Evolutionary conservation across 1,140 invertebrate genomes (phyloP).

Genomic region (Megathymus violae): DNA sequence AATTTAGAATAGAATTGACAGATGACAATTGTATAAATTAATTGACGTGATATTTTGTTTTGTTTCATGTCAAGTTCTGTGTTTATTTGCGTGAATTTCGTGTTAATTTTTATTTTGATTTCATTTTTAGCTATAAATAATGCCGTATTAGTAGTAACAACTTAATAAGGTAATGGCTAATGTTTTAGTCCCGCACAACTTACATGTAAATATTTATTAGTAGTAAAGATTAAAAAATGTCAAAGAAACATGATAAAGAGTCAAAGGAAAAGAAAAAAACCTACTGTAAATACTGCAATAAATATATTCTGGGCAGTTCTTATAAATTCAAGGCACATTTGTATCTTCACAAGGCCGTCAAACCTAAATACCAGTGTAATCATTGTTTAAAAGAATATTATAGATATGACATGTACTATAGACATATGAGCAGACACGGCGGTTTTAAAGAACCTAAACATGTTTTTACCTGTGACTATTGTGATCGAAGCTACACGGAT

Average conservation of each 20-base stretch:
- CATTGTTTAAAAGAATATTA: constrained; percentile 54
- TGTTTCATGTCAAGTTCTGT: not conserved
- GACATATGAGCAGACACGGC: constrained; percentile 38
- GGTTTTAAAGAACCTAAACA: constrained; percentile 22
- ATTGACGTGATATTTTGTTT: not conserved
- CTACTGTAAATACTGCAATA: constrained; percentile 50
- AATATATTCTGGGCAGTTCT: constrained; percentile 41
- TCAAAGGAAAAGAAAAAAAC: constrained; percentile 17
- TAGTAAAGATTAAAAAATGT: too few relatives aligned
- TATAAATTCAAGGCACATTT: constrained; percentile 61
- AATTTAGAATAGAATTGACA: too few relatives aligned
- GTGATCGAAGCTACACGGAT: constrained; percentile 48
- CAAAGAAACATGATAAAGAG: not conserved
- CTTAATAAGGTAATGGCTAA: too few relatives aligned
- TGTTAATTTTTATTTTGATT: not conserved
- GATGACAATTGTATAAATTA: too few relatives aligned
- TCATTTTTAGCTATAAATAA: not conserved
- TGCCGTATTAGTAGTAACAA: too few relatives aligned
- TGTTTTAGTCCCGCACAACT: too few relatives aligned
- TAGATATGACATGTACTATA: constrained; percentile 45
- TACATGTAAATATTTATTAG: too few relatives aligned
- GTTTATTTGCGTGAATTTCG: not conserved
- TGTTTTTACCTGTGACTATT: constrained; percentile 52
- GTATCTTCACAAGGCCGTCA: constrained; percentile 49
- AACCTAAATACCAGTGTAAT: constrained; percentile 47